Percentiles rank a stretch among this genome's conserved stretches.
Conservation (phyloP, 2,113 vertebrate genomes). For the Erythrolamprus reginae region DNA sequence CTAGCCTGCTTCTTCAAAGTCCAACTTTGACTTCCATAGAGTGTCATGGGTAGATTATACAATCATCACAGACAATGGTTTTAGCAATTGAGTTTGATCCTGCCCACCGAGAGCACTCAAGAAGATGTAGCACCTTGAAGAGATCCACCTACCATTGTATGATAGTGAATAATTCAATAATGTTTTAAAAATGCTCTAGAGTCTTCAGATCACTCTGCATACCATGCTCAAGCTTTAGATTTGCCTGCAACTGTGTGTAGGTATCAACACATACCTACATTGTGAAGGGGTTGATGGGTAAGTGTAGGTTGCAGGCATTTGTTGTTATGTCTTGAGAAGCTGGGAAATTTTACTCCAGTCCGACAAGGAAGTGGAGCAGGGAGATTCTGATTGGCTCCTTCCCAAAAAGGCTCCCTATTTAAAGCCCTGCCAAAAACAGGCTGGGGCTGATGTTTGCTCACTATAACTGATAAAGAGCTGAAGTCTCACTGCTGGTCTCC, state of each 20-base stretch:
- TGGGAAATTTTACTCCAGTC: too few relatives aligned
- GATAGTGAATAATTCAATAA: neutral
- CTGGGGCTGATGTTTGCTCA: too few relatives aligned
- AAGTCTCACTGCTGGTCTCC: too few relatives aligned
- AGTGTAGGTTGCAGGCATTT: neutral
- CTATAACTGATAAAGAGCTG: too few relatives aligned
- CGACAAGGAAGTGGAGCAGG: too few relatives aligned
- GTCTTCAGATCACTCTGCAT: neutral
- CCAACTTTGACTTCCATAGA: neutral
- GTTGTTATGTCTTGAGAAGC: too few relatives aligned
- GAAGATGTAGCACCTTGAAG: neutral
- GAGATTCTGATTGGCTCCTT: too few relatives aligned
- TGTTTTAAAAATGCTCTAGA: neutral
- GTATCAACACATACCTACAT: neutral
- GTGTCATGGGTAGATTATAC: neutral
- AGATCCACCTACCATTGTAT: neutral
- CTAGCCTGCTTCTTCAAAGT: neutral
- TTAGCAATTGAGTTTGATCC: neutral
- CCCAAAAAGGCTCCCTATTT: too few relatives aligned
- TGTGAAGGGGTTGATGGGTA: neutral
- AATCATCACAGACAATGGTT: neutral
- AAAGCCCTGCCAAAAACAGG: too few relatives aligned
- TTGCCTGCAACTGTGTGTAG: neutral
- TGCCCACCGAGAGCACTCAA: neutral
- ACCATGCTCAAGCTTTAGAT: neutral